A percentile compares a stretch with the other conserved stretches of the same genome.
phyloP scores from a whole-genome alignment of 2,797 vertebrate genomes.

The Tauraco hartlaubi region DNA sequence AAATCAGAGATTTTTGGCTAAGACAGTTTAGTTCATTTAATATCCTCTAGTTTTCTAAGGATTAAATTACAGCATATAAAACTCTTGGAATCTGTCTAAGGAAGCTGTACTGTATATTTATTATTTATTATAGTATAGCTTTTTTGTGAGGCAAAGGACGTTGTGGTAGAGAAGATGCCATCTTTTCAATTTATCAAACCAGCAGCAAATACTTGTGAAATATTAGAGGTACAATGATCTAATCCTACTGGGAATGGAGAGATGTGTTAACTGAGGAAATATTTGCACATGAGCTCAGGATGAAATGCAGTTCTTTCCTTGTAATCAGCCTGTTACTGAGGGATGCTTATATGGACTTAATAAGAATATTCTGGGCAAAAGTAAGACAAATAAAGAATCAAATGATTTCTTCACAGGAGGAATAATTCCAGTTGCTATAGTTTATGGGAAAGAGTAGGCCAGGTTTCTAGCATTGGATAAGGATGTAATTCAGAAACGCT shows the following conservation, averaged over 20 bases:
- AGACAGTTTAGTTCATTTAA: slow-evolving; percentile 86
- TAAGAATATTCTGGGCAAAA: neutral
- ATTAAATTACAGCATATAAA: slow-evolving; percentile 85
- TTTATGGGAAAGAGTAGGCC: neutral
- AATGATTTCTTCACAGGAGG: neutral
- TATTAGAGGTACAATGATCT: slow-evolving; percentile 24
- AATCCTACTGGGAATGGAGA: slow-evolving; percentile 33
- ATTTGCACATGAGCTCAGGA: slow-evolving; percentile 11
- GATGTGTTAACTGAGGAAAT: slow-evolving; percentile 51
- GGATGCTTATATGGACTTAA: neutral
- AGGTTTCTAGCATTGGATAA: neutral
- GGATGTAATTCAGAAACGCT: neutral
- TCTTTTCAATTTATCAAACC: slow-evolving; percentile 66
- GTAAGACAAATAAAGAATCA: neutral
- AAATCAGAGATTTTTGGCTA: slow-evolving; percentile 85
- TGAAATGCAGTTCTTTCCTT: slow-evolving; percentile 25
- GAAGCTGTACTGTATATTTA: slow-evolving; percentile 74
- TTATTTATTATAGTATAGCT: slow-evolving; percentile 76
- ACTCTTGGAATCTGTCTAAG: slow-evolving; percentile 83
- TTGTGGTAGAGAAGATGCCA: slow-evolving; percentile 48
- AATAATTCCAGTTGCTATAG: neutral
- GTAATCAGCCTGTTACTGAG: neutral
- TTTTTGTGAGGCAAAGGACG: slow-evolving; percentile 39
- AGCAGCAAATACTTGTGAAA: slow-evolving; percentile 67
- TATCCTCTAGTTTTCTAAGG: slow-evolving; percentile 83